These are phyloP conservation scores for Brachionus sp. DNA, from an alignment of 1,140 invertebrate species.

Conservation along the genomic window DNA sequence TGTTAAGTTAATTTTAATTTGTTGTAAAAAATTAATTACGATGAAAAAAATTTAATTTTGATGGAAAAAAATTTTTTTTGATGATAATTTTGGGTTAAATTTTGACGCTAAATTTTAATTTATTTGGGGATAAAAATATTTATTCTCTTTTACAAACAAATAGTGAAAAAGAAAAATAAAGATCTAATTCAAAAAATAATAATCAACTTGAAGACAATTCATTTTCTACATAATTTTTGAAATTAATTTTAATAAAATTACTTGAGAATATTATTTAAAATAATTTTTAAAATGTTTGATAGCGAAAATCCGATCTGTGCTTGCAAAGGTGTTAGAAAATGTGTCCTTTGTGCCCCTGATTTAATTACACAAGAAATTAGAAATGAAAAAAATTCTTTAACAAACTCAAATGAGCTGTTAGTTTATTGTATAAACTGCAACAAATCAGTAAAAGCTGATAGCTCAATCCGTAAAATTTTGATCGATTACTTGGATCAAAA, in stretches of 20 bases:
- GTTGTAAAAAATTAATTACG: too few species aligned
- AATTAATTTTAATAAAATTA: background rate
- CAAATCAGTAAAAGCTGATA: background rate
- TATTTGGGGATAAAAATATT: too few species aligned
- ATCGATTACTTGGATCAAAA: background rate
- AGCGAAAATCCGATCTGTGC: background rate
- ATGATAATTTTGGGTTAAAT: too few species aligned
- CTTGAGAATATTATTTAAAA: background rate
- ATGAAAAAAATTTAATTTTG: too few species aligned
- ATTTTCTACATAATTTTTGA: background rate
- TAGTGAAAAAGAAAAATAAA: background rate
- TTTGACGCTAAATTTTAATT: too few species aligned
- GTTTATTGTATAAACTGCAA: slow-evolving; percentile 22
- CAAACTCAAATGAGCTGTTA: background rate
- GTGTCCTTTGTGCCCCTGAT: slow-evolving; percentile 63
- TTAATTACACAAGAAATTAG: background rate
- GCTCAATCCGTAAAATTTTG: background rate
- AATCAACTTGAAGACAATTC: background rate
- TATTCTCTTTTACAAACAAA: too few species aligned
- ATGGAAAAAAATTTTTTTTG: too few species aligned
- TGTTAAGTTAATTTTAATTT: too few species aligned
- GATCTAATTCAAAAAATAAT: too few species aligned
- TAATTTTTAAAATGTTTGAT: background rate
- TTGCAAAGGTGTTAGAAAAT: slow-evolving; percentile 36
- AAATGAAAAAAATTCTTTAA: background rate